Base-by-base conservation (phyloP, 2,888 invertebrate species). In the Physocephala rufipes region DNA sequence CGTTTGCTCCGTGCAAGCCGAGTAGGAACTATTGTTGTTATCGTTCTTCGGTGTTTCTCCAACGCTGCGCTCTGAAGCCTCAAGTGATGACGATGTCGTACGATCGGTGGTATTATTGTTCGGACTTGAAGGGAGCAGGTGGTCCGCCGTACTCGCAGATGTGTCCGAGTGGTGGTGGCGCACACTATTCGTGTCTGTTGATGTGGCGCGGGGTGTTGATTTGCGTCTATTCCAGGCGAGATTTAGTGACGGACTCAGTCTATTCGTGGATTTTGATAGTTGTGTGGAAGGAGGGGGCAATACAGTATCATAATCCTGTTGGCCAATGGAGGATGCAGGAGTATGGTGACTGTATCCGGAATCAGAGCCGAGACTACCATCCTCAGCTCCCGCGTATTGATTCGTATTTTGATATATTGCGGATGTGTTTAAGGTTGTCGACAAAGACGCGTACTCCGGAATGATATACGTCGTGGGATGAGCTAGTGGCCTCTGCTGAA, bases 311-410 rank as follows among this genome's bases (percentile, higher is more conserved):
- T 83, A 82, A 19, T 82, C 82, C 72, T 82, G 81, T 0, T 84
- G 80, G 0, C 84, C 84, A 51, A 84, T 82, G 2, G 84, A 83
- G 3, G 85, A 85, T 45, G 84, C 81, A 2, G 85, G 86, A 67
- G 86, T 86, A 49, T 86, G 84, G 85, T 94, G 93, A 84, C 94
- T 94, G 86, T 94, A 94, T 13, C 94, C 94, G 61, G 94, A 94
- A 86, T 94, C 94, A 12, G 94, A 94, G 43, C 94, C 94, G 77
- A 94, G 92, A 4, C 93, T 93, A 5, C 93, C 93, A 80, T 92
- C 92, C 7, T 84, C 84, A 12, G 84, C 83, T 76, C 91, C 90
- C 74, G 90, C 90, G 68, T 91, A 91, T 79, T 90, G 77, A 19
- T 74, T 65, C 2, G 75, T 71, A 19, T 76, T 75, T 45, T 75